A percentile compares a stretch with the other conserved stretches of the same genome.
These are phyloP conservation scores for Rhynchomys soricoides DNA, from an alignment of 2,113 vertebrate genomes.

Conservation along the genomic window DNA sequence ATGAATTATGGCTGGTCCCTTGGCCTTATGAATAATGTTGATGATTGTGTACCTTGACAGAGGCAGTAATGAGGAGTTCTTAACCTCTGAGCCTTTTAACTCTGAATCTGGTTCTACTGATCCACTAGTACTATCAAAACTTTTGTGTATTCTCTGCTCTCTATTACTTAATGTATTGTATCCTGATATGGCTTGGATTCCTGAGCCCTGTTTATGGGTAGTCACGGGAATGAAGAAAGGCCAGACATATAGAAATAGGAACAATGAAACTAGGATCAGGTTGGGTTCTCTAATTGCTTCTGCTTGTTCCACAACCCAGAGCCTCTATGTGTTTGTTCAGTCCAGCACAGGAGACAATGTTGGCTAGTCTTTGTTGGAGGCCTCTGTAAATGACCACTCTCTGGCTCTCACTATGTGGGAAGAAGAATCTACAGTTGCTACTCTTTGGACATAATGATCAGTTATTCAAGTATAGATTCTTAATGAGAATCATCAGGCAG, in stretches of 20 bases:
- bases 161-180: no score
- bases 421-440: background rate
- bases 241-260: background rate
- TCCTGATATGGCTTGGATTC: no score
- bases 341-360: background rate
- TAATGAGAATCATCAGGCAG: background rate
- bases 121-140: no score
- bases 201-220: background rate
- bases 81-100: no score
- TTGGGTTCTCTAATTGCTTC: background rate
- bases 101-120: no score
- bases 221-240: background rate
- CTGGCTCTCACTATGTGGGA: background rate
- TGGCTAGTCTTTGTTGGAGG: background rate
- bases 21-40: no score
- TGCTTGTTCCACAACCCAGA: background rate
- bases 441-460: background rate
- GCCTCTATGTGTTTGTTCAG: background rate
- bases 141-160: no score
- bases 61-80: no score
- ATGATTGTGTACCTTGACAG: no score
- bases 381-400: background rate
- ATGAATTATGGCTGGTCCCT: no score
- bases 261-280: background rate
- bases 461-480: background rate